phyloP scores from a whole-genome alignment of 2,888 invertebrate species.

The Lapara coniferarum region DNA sequence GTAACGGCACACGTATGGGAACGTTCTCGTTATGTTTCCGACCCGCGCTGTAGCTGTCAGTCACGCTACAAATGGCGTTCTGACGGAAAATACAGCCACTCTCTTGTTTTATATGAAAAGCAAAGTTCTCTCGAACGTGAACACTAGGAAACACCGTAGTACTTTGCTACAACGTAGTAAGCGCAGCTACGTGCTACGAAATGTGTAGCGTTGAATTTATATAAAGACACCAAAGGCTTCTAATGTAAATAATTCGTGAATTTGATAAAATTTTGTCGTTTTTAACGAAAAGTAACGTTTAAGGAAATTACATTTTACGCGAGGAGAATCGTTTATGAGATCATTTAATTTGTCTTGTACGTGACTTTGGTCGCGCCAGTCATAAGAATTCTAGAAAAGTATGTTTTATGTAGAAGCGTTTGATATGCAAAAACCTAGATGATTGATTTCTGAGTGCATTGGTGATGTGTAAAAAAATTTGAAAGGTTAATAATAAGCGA shows the following conservation, averaged over 20 bases:
- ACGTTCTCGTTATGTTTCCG: conserved; percentile 7
- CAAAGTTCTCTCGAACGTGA: conserved; percentile 12
- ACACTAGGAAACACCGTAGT: conserved; percentile 6
- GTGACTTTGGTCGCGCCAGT: conserved; percentile 5
- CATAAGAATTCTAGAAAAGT: conserved; percentile 4
- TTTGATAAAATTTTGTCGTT: conserved; percentile 9
- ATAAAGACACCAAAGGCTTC: neutral
- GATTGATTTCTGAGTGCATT: neutral
- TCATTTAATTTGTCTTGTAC: conserved; percentile 22
- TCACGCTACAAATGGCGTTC: neutral
- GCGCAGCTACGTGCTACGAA: neutral
- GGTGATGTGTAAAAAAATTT: no score
- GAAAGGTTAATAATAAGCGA: no score
- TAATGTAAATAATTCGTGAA: conserved; percentile 9
- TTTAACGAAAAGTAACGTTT: conserved; percentile 16
- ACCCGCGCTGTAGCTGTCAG: conserved; percentile 11
- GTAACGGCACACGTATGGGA: neutral
- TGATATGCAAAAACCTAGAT: neutral
- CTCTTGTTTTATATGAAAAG: conserved; percentile 13
- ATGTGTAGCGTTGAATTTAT: neutral
- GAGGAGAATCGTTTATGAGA: conserved; percentile 19
- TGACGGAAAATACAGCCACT: conserved; percentile 19
- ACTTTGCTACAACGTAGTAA: conserved; percentile 14
- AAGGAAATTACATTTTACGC: conserved; percentile 21
- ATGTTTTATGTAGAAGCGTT: neutral